A percentile compares a stretch with the other conserved stretches of the same genome.
Evolutionary conservation across 2,797 vertebrate species (phyloP).

Genomic region (Sebastes matsubarae): DNA sequence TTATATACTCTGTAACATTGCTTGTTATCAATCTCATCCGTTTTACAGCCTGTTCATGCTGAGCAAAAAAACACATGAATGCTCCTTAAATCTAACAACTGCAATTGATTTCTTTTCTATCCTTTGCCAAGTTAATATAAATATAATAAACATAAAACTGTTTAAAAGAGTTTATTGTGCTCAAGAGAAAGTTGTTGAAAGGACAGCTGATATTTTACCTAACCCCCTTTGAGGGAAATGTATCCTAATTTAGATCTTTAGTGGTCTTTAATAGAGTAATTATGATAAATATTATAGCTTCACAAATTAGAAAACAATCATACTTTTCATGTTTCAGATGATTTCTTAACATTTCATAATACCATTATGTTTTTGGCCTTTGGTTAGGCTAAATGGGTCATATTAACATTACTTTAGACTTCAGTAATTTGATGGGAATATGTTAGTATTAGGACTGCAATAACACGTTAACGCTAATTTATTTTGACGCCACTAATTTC

Average conservation of each 20-base stretch:
- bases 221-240: not conserved
- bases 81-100: not conserved
- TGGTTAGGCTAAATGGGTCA: too few species aligned
- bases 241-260: not conserved
- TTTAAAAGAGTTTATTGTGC: not conserved
- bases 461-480: too few species aligned
- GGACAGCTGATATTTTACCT: not conserved
- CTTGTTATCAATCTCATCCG: not conserved
- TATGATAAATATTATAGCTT: not conserved
- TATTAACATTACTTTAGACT: not conserved
- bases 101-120: too few species aligned
- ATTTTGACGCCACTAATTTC: too few species aligned
- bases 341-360: not conserved
- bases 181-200: not conserved
- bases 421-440: not conserved
- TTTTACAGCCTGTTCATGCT: not conserved
- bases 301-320: not conserved
- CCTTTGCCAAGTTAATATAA: too few species aligned
- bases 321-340: not conserved
- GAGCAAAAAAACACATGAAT: not conserved
- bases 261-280: not conserved
- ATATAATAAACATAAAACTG: not conserved
- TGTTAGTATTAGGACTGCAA: too few species aligned
- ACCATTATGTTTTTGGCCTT: too few species aligned
- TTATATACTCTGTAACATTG: accelerated